Conservation (phyloP, 2,888 invertebrate genomes). For the Rhodophaea formosa region DNA sequence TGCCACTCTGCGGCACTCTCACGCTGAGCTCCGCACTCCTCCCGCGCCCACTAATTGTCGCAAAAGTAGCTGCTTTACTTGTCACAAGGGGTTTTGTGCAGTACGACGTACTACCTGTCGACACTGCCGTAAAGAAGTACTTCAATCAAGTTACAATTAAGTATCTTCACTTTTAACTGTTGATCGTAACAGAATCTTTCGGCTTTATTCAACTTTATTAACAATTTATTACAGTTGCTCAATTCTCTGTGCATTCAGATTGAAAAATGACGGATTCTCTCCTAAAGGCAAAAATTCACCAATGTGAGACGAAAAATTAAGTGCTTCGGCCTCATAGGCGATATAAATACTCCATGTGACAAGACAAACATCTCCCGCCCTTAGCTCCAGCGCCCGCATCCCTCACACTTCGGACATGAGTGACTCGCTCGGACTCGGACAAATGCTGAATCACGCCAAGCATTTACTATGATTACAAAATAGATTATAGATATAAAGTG, state of each 20-base stretch:
- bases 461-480: slow-evolving; percentile 66
- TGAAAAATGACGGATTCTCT: no score
- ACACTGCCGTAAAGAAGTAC: no score
- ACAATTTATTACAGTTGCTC: no score
- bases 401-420: slow-evolving; percentile 31
- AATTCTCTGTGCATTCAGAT: no score
- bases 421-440: slow-evolving; percentile 42
- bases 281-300: no score
- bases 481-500: slow-evolving; percentile 55
- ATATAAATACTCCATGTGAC: neutral
- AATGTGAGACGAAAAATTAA: no score
- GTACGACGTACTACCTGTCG: neutral
- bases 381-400: slow-evolving; percentile 30
- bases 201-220: no score
- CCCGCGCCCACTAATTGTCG: slow-evolving; percentile 6
- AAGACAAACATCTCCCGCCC: neutral
- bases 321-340: no score
- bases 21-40: neutral
- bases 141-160: no score
- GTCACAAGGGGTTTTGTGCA: neutral
- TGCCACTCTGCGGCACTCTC: slow-evolving; percentile 43
- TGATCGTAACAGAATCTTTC: no score
- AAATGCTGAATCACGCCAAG: slow-evolving; percentile 60
- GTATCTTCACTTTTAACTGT: no score
- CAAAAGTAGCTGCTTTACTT: neutral